Conservation (phyloP, 1,140 invertebrate species). For the Tetramorium parvispinum region DNA sequence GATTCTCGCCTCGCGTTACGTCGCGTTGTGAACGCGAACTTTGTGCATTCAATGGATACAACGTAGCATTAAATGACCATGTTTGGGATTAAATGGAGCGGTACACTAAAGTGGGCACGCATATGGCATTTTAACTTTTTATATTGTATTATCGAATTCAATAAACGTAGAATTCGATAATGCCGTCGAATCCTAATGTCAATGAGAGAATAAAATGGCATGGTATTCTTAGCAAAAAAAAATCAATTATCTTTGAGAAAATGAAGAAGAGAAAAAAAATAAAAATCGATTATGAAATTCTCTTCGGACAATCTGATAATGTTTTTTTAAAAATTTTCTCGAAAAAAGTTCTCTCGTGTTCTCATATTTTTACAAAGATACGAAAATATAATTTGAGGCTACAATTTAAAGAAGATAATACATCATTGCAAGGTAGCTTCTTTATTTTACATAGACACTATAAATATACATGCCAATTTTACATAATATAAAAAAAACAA, state of each 20-base stretch:
- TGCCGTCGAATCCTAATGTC: background rate
- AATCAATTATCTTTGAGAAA: background rate
- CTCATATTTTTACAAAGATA: background rate
- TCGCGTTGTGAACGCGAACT: background rate
- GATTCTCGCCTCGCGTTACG: conserved; percentile 27
- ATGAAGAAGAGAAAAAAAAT: background rate
- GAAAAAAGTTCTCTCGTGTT: background rate
- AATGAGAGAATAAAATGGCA: background rate
- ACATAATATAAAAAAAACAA: no score
- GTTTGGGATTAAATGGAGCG: background rate
- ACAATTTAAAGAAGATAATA: background rate
- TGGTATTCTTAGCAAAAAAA: background rate
- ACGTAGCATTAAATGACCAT: background rate
- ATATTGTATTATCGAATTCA: background rate
- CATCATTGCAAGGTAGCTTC: background rate
- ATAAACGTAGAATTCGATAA: no score
- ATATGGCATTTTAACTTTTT: background rate
- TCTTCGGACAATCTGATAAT: no score
- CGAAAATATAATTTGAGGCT: background rate
- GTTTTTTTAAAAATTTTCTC: background rate
- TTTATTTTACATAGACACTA: background rate
- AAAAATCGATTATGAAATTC: background rate
- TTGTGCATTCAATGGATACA: background rate
- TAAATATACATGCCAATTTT: no score
- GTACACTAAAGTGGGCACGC: background rate